Evolutionary conservation across 2,797 vertebrate species (phyloP), one percentile per base, ranked within the genome.

Genomic region (Clarias fuscus): DNA sequence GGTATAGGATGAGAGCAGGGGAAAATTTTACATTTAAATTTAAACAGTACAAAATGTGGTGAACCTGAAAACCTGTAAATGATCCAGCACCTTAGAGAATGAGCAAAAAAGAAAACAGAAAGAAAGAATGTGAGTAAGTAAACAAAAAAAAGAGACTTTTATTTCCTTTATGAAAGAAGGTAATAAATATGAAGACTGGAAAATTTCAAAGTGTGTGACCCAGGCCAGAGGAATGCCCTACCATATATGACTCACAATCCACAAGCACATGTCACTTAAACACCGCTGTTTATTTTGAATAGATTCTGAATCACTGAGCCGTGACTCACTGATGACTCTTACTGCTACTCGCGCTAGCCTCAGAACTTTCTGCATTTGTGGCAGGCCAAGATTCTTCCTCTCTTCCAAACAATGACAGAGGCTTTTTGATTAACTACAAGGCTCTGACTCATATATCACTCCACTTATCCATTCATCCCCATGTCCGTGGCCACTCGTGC

Each of bases 231-330:
- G 92, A 93, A 94, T 92, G 87, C 83, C 70, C 65, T 87, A 70
- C 11, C 18, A 62, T 2, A 73, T 85, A 89, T 95, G 94, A 96
- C 88, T 95, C 93, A 94, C 88, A 67, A 64, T 89, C 90, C 90
- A 92, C 88, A 84, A 86, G 79, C 56, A 76, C 83, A 70, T 87
- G 89, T 88, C 68, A 82, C 90, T 92, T 91, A 85, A 89, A 88
- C 64, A 40, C 77, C 56, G 78, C 91, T 90, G 89, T 91, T 93
- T 92, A 86, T 89, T 84, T 56, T 75, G 88, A 81, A 90, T 83
- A 83, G 75, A 82, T 7, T 3, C 80, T 93, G 90, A 91, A 83
- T 93, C 91, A 92, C 71, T 18, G 30, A 70, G 70, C 88, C 83
- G 79, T 40, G 64, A 86, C 82, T 91, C 89, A 91, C 33, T 24